Evolutionary conservation across 2,797 vertebrate genomes (phyloP), one percentile per base, ranked within the genome.

Genomic region (Typhlichthys eigenmanni): DNA sequence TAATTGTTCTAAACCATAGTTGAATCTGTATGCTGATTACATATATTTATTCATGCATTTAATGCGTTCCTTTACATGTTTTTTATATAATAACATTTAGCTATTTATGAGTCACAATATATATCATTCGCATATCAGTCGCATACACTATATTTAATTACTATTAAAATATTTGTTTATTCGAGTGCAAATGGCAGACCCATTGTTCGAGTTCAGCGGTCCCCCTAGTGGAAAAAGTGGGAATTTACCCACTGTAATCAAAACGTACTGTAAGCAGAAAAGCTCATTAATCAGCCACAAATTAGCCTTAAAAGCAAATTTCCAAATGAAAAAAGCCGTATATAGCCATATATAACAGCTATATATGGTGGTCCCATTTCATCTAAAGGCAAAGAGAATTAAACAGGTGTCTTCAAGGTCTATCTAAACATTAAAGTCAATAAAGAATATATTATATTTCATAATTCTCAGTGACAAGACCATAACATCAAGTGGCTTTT

Each of bases 51-150:
- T 13, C 5, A 48, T 48, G n/a, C n/a, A 13, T 48, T 13, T 48
- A 86, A 75, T 43, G 77, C 74, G 81, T 83, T 87, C 86, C 81
- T 79, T 58, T 87, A 84, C 76, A 60, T 60, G 84, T 74, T 52
- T 2, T 32, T 65, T 58, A 57, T 57, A 60, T 52, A 53, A 68
- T 54, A 55, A 16, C 34, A 38, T 3, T 13, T 55, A 14, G 6
- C 6, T n/a, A 2, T 13, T 14, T 13, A 48, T 13, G 13, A n/a
- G n/a, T 13, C 47, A 48, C 38, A 43, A 43, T 29, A 43, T 43
- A 9, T 43, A 43, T 43, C 8, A 43, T 43, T 43, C 9, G 38
- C 38, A 43, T 43, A 43, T 43, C 38, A 43, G 38, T 43, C 38
- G 9, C 38, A 43, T 43, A 43, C 38, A 43, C 5, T 43, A 51